Conservation (phyloP, 2,113 vertebrate genomes). For the Colaptes auratus region DNA sequence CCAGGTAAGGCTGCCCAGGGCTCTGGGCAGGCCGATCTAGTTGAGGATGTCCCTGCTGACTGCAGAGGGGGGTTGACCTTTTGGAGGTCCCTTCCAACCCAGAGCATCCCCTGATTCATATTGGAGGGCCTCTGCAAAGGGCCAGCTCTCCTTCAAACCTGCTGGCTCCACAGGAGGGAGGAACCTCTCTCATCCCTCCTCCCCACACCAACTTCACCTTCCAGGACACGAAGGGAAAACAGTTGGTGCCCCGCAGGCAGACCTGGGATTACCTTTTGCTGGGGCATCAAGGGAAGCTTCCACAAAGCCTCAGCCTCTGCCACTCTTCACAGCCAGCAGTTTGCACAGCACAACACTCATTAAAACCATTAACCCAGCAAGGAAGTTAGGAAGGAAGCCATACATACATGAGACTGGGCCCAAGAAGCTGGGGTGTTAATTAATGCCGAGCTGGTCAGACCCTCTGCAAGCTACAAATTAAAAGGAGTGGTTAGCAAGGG, state of each 20-base stretch:
- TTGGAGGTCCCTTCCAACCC: too few relatives aligned
- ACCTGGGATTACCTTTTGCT: background rate
- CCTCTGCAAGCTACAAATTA: constrained; percentile 87
- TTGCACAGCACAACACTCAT: fast-evolving
- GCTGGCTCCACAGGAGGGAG: fast-evolving
- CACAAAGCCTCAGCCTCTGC: background rate
- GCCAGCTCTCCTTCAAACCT: background rate
- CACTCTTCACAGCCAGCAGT: background rate
- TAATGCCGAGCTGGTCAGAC: constrained; percentile 81
- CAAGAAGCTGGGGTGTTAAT: constrained; percentile 87
- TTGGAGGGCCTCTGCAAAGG: background rate
- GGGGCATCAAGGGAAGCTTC: background rate
- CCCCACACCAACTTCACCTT: fast-evolving
- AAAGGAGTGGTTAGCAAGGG: constrained; percentile 73
- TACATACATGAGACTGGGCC: constrained; percentile 92
- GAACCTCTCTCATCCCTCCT: background rate
- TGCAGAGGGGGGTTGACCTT: too few relatives aligned
- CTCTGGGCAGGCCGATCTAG: too few relatives aligned
- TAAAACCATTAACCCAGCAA: background rate
- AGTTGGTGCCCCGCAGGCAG: background rate
- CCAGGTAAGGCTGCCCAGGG: too few relatives aligned
- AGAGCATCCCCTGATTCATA: too few relatives aligned
- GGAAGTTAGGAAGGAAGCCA: constrained; percentile 32
- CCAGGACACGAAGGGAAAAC: background rate
- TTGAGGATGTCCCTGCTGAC: too few relatives aligned